Evolutionary conservation across 1,140 invertebrate genomes (phyloP).

Genomic region (Micrasema minimum): DNA sequence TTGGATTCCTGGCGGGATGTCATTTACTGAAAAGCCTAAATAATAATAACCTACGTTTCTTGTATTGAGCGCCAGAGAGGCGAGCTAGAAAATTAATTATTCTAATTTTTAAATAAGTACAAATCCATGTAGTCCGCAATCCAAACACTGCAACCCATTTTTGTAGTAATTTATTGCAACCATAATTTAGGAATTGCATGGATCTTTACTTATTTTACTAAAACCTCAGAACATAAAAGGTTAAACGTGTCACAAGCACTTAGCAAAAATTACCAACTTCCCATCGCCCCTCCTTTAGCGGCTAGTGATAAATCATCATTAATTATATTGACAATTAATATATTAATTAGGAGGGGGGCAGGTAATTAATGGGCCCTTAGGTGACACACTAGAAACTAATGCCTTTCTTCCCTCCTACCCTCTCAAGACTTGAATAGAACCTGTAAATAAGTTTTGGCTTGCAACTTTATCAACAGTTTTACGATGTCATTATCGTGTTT

Average conservation of each 20-base stretch:
- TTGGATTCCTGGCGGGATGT: too few species aligned
- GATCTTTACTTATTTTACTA: background rate
- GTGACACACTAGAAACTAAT: slow-evolving; percentile 7
- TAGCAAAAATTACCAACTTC: slow-evolving; percentile 4
- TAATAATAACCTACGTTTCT: too few species aligned
- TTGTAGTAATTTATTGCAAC: too few species aligned
- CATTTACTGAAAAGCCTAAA: too few species aligned
- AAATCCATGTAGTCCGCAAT: too few species aligned
- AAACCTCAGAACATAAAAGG: slow-evolving; percentile 20
- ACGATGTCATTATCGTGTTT: too few species aligned
- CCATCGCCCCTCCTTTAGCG: background rate
- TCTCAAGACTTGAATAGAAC: slow-evolving; percentile 13
- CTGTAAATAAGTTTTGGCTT: slow-evolving; percentile 7
- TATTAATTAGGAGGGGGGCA: slow-evolving; percentile 51
- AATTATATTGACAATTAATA: slow-evolving; percentile 54
- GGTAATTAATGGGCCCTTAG: slow-evolving; percentile 51
- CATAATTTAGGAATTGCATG: too few species aligned
- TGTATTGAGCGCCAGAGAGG: too few species aligned
- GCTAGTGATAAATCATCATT: slow-evolving; percentile 53
- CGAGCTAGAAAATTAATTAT: too few species aligned
- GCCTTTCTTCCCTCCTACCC: slow-evolving; percentile 11
- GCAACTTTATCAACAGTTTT: too few species aligned
- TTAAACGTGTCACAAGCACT: slow-evolving; percentile 29
- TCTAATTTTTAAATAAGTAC: too few species aligned
- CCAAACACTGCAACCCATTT: too few species aligned